Conservation (phyloP, 1,140 invertebrate genomes). For the Rhagoletis zephyria region DNA sequence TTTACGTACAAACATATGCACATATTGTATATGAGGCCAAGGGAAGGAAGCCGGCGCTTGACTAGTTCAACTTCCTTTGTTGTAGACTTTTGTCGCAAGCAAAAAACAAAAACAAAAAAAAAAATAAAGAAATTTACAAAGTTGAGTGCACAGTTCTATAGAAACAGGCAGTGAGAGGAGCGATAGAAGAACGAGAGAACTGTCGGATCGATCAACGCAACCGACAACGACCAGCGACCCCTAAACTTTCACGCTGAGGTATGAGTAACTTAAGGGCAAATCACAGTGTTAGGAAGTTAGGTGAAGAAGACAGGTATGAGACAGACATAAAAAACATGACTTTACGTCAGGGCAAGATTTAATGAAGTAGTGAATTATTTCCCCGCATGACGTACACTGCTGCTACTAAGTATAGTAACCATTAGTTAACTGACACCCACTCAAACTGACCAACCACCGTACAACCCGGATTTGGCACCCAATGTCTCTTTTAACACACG, state of each 20-base stretch:
- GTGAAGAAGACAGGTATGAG: neutral
- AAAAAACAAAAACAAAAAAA: neutral
- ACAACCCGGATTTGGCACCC: no score
- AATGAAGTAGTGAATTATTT: no score
- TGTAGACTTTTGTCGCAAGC: neutral
- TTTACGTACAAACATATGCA: neutral
- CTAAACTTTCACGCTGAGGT: neutral
- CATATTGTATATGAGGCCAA: neutral
- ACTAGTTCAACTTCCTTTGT: conserved; percentile 29
- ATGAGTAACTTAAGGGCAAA: neutral
- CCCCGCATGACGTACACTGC: no score
- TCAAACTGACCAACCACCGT: no score
- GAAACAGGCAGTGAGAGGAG: neutral
- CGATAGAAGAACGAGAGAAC: neutral
- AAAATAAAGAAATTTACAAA: neutral
- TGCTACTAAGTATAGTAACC: no score
- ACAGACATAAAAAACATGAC: no score
- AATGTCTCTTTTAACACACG: no score
- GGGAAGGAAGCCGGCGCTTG: neutral
- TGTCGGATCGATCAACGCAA: neutral
- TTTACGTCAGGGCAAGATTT: no score
- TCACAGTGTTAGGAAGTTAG: neutral
- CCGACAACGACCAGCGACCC: neutral
- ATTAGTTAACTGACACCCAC: no score
- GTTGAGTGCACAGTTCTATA: conserved; percentile 1